Conservation (phyloP, 2,888 invertebrate species). For the Norana najaformis region DNA sequence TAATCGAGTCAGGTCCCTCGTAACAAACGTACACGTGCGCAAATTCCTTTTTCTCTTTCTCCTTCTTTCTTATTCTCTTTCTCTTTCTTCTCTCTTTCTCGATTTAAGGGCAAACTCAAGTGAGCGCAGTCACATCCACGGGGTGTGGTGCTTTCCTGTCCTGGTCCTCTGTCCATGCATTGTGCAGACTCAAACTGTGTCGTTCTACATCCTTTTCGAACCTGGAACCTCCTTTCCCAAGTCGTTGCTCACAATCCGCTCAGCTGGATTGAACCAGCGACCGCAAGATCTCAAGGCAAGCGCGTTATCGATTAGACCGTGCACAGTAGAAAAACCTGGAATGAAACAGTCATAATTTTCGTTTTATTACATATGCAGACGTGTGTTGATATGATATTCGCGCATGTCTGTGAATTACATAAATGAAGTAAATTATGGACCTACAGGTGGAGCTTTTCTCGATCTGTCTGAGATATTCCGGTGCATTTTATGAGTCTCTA, state of each 20-base stretch:
- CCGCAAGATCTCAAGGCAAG: neutral
- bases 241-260: neutral
- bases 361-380: neutral
- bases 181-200: too few species aligned
- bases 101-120: too few species aligned
- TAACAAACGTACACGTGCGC: too few species aligned
- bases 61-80: too few species aligned
- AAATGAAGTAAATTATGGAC: neutral
- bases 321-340: neutral
- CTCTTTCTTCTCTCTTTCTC: too few species aligned
- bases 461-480: neutral
- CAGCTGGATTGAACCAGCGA: neutral
- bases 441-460: neutral
- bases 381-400: neutral
- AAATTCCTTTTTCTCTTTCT: too few species aligned
- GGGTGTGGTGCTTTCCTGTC: too few species aligned
- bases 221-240: neutral
- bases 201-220: too few species aligned
- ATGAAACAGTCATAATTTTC: neutral
- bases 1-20: too few species aligned
- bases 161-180: too few species aligned
- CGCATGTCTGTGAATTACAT: neutral
- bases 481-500: neutral
- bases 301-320: neutral
- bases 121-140: too few species aligned